Percentiles rank a stretch among this genome's conserved stretches.
Conservation (phyloP, 1,140 invertebrate genomes). For the Eulimnadia texana region DNA sequence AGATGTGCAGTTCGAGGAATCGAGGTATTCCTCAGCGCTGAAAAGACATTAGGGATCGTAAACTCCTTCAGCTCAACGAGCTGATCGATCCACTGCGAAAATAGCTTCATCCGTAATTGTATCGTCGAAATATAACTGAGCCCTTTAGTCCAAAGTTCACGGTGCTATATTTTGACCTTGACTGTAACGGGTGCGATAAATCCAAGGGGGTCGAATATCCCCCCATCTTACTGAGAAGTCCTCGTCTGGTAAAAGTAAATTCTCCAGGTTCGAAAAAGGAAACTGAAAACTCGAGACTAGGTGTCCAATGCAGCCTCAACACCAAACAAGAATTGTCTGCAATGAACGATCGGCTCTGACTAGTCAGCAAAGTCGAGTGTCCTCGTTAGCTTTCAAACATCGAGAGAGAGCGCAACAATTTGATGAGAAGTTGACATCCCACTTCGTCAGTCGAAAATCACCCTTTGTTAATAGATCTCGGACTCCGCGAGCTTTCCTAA, state of each 20-base stretch:
- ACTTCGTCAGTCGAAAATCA: no score
- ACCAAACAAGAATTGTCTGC: not conserved
- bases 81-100: constrained; percentile 17
- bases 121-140: constrained; percentile 11
- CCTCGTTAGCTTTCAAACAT: constrained; percentile 17
- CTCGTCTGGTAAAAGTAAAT: not conserved
- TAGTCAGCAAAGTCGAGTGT: constrained; percentile 7
- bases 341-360: not conserved
- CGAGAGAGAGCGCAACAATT: not conserved
- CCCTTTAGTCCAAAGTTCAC: constrained; percentile 12
- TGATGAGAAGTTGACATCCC: no score
- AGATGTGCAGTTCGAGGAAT: constrained; percentile 21
- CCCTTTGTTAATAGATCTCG: no score
- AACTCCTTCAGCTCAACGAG: not conserved
- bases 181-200: not conserved
- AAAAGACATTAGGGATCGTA: constrained; percentile 17
- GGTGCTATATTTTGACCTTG: constrained; percentile 6
- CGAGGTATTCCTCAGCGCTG: not conserved
- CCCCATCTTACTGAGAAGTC: not conserved
- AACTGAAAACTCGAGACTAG: no score
- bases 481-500: no score
- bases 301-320: no score
- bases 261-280: not conserved
- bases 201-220: not conserved
- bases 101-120: constrained; percentile 16